Evolutionary conservation across 2,113 vertebrate genomes (phyloP), one percentile per base, ranked within the genome.

Genomic region (Psittacara wagleri): DNA sequence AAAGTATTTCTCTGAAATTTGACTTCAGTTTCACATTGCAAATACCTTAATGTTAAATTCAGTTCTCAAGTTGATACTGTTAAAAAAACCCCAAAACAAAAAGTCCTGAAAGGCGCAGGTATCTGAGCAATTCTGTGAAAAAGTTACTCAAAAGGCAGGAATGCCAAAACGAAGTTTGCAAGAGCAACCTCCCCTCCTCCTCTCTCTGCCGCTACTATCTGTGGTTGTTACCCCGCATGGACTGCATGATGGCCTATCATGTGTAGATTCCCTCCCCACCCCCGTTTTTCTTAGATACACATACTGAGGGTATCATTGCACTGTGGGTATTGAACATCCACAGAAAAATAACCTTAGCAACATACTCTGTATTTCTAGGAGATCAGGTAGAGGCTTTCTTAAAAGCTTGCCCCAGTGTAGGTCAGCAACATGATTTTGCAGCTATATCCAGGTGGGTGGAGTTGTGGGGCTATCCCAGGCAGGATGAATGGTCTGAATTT

Each of bases 221-320:
- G n/a, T 27, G n/a, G 9, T 46, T 67, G 9, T 67, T 87, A 46
- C 49, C 37, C 37, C 3, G 1, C 29, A 8, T 35, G 64, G 61
- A 22, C 28, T 66, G 13, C 1, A 1, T 52, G 49, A 62, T 2
- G 3, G 39, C 16, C 37, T 76, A 11, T 43, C 20, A 5, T 7
- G 13, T 19, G 35, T 44, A 41, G 35, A 23, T n/a, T 54, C 13
- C 55, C 61, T 19, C 25, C 13, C 2, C 1, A 5, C 2, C 6
- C 9, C 13, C 0, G 4, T 1, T 44, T 79, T 63, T 72, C 39
- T 75, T 55, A 77, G n/a, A 11, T 80, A 29, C 1, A 0, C 1
- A 1, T 27, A 23, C 29, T 7, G 51, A 55, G 33, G 12, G 10
- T 63, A 80, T 93, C 2, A 0, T 66, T 49, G 18, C 6, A 3